phyloP scores from a whole-genome alignment of 2,797 vertebrate species.

The Austrolebias charrua region DNA sequence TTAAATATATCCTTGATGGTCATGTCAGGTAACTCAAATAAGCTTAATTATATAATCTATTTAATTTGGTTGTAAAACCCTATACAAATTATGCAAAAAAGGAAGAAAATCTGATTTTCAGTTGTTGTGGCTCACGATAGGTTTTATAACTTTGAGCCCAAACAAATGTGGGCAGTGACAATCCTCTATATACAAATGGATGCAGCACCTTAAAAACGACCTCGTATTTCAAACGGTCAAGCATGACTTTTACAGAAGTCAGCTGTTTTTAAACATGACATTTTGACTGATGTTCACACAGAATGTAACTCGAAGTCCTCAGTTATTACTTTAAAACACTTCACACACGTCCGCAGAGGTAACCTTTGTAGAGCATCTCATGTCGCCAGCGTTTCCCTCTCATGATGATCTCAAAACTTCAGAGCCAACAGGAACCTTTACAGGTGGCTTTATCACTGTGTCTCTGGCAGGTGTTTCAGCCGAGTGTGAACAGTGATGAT shows the following conservation, averaged over 20 bases:
- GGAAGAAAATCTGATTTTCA: too few relatives aligned
- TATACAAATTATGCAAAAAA: too few relatives aligned
- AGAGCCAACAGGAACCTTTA: slow-evolving; percentile 15
- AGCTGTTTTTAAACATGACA: background rate
- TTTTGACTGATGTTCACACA: background rate
- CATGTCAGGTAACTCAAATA: too few relatives aligned
- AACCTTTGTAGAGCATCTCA: background rate
- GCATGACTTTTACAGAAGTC: background rate
- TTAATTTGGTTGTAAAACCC: too few relatives aligned
- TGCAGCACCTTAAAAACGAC: background rate
- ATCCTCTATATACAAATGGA: too few relatives aligned
- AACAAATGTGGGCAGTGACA: too few relatives aligned
- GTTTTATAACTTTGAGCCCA: too few relatives aligned
- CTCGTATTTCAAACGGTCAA: too few relatives aligned
- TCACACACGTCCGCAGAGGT: background rate
- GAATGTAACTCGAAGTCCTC: background rate
- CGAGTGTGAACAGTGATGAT: slow-evolving; percentile 56
- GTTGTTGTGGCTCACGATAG: too few relatives aligned
- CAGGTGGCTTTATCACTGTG: slow-evolving; percentile 37
- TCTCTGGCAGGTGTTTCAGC: slow-evolving; percentile 55
- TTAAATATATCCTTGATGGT: too few relatives aligned
- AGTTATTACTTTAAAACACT: background rate
- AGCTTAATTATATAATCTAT: too few relatives aligned
- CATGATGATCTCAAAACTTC: slow-evolving; percentile 27
- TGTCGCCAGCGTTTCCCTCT: slow-evolving; percentile 3